Base-by-base conservation (phyloP, 92 coral and sea anemone species). In the Epizoanthus scotinus region DNA sequence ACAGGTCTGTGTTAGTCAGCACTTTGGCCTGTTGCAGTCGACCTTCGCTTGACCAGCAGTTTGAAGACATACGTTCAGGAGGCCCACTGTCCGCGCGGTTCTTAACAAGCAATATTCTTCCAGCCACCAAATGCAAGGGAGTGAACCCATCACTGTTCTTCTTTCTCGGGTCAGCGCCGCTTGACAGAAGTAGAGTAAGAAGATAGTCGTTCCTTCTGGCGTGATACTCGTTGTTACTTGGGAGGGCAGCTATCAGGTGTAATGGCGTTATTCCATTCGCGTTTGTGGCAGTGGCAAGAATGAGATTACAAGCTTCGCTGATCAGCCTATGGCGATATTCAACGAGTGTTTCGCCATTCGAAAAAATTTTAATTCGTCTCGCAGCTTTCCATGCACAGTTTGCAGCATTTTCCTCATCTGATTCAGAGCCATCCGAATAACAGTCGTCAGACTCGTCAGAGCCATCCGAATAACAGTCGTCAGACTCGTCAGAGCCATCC, bases 221-320 rank as follows among this genome's bases (percentile, higher is more conserved):
- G 15, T 64, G 66, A 27, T 80, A 58, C 0, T 62, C 44, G 1
- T 63, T 73, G 64, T 63, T 66, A 18, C 77, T 66, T 8, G 94
- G 94, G n/a, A 90, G 60, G 24, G 94, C 88, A 10, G 91, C 78
- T 56, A 84, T 56, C 18, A 90, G 78, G 59, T 90, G 94, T 58
- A 90, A 71, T 20, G 83, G 86, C 0, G 89, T 90, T 25, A 81
- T 90, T 29, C 87, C 87, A 31, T 69, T 28, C 8, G 26, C 21
- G 7, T 49, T 78, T 50, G 15, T 56, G 44, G 25, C 40, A 60
- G 50, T 9, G 19, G 18, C 9, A 40, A 69, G 74, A 21, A 69
- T 40, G 17, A 69, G n/a, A 8, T 20, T 6, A 42, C 74, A 69
- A 19, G 74, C 74, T 5, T 20, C 2, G 28, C 20, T 19, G 54